Percentiles rank a stretch among this genome's conserved stretches.
Conservation (phyloP, 2,888 invertebrate genomes). For the Tromatobia lineatoria region DNA sequence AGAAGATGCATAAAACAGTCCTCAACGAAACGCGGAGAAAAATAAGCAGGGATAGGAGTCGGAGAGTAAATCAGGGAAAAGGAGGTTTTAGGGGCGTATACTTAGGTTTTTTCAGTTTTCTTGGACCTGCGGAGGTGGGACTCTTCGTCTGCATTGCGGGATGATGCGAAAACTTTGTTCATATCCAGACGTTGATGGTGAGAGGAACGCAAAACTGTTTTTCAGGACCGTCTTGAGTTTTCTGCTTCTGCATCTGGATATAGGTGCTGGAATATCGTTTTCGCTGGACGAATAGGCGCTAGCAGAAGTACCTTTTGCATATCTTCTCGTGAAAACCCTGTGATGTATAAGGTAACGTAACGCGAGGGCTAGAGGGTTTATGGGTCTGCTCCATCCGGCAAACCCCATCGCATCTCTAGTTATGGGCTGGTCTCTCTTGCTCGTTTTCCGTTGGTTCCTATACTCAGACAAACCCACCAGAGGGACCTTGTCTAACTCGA, state of each 20-base stretch:
- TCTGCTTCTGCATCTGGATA: constrained; percentile 11
- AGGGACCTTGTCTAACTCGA: background rate
- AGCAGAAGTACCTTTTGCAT: constrained; percentile 40
- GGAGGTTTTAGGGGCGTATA: constrained; percentile 1
- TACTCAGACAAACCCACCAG: constrained; percentile 33
- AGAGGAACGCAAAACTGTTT: constrained; percentile 1
- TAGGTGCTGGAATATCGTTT: constrained; percentile 20
- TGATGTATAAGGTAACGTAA: constrained; percentile 55
- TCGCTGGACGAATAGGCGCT: constrained; percentile 52
- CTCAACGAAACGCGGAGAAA: background rate
- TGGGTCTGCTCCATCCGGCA: constrained; percentile 83
- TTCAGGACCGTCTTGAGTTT: background rate
- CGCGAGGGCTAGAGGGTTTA: constrained; percentile 79
- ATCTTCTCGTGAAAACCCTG: constrained; percentile 35
- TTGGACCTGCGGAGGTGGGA: background rate
- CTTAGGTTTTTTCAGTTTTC: background rate
- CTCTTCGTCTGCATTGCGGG: background rate
- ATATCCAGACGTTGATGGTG: constrained; percentile 3
- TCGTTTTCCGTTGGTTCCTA: constrained; percentile 69
- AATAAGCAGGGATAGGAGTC: background rate
- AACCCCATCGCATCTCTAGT: constrained; percentile 82
- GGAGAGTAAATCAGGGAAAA: background rate
- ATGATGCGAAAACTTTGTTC: constrained; percentile 17
- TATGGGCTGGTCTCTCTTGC: constrained; percentile 70
- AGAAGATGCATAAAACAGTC: constrained; percentile 15